phyloP scores from a whole-genome alignment of 2,888 invertebrate genomes.

The Dryomyza anilis region DNA sequence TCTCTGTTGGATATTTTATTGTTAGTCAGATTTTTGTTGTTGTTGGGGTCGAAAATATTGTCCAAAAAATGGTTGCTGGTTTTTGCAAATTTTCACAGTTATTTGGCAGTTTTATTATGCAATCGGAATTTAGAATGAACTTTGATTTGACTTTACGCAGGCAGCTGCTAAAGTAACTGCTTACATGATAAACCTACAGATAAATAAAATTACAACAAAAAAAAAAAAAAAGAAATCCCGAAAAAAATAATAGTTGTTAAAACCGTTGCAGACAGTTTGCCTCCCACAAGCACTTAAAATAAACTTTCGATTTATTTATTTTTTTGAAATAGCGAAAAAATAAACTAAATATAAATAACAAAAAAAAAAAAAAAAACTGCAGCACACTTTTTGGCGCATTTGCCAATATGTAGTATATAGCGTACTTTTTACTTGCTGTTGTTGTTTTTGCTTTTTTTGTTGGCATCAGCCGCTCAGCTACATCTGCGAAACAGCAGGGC shows the following conservation, averaged over 20 bases:
- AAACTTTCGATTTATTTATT: no score
- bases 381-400: constrained; percentile 19
- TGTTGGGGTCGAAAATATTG: constrained; percentile 36
- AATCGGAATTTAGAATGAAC: no score
- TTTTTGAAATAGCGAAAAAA: no score
- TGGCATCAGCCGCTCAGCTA: not conserved
- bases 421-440: not conserved
- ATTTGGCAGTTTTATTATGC: no score
- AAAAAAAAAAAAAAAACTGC: constrained; percentile 14
- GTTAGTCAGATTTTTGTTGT: no score
- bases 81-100: not conserved
- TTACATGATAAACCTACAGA: not conserved
- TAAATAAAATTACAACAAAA: not conserved
- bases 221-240: not conserved
- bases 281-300: constrained; percentile 20
- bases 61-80: constrained; percentile 29
- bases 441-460: not conserved
- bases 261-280: not conserved
- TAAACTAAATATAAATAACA: no score
- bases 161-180: no score
- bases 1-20: constrained; percentile 13
- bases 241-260: not conserved
- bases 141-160: no score
- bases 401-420: not conserved
- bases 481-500: not conserved